These are phyloP conservation scores for Ptilodon capucinus DNA, from an alignment of 2,888 invertebrate genomes.

Conservation along the genomic window DNA sequence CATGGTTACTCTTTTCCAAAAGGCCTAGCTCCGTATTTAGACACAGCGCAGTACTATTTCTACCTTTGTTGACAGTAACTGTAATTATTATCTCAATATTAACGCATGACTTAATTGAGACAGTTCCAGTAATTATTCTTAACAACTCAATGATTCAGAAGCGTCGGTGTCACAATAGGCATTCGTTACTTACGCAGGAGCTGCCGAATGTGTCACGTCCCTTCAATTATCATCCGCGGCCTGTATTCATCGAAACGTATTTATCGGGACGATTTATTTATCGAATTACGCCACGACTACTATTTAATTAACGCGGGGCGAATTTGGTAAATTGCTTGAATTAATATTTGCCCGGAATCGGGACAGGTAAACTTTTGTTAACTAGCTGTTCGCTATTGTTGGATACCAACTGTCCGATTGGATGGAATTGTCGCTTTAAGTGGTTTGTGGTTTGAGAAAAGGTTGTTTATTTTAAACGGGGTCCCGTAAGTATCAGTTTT, in stretches of 20 bases:
- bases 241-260: slow-evolving; percentile 49
- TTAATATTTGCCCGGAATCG: slow-evolving; percentile 36
- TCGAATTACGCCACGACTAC: slow-evolving; percentile 42
- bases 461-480: background rate
- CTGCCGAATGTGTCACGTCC: slow-evolving; percentile 21
- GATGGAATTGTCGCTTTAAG: background rate
- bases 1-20: no score
- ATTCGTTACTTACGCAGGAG: slow-evolving; percentile 29
- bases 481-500: no score
- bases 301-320: slow-evolving; percentile 56
- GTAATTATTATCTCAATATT: no score
- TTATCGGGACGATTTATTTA: slow-evolving; percentile 53
- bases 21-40: no score
- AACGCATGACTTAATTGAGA: background rate
- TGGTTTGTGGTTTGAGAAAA: background rate
- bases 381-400: slow-evolving; percentile 23
- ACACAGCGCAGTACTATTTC: no score
- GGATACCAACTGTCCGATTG: slow-evolving; percentile 1
- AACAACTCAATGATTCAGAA: slow-evolving; percentile 18
- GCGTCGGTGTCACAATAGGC: slow-evolving; percentile 29
- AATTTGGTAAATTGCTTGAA: slow-evolving; percentile 43
- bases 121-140: background rate
- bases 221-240: slow-evolving; percentile 40
- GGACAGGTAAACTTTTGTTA: slow-evolving; percentile 29
- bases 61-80: no score